Conservation (phyloP, 1,140 invertebrate genomes). For the Apolygus lucorum region DNA sequence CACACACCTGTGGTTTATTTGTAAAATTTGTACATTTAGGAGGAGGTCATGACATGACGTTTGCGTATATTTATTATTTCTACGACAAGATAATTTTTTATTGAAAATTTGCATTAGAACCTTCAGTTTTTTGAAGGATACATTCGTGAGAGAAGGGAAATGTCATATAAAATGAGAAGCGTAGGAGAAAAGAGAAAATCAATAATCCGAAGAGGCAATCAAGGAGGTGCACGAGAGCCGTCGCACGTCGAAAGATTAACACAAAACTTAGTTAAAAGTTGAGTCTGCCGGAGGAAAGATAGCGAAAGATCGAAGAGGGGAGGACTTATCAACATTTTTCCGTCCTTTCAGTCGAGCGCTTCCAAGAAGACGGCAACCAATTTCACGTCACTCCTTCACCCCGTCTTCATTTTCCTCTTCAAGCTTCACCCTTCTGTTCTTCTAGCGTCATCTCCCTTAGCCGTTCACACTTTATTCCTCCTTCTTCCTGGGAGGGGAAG, state of each 20-base stretch:
- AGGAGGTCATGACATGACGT: too few species aligned
- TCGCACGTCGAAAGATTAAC: slow-evolving; percentile 12
- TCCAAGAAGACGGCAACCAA: slow-evolving; percentile 12
- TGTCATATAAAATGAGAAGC: neutral
- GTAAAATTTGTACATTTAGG: too few species aligned
- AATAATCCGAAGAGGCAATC: neutral
- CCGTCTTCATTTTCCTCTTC: neutral
- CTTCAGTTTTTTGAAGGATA: too few species aligned
- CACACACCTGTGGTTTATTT: too few species aligned
- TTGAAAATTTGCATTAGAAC: too few species aligned
- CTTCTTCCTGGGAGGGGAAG: neutral
- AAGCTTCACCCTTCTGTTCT: neutral
- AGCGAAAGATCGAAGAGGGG: neutral
- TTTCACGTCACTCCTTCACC: neutral
- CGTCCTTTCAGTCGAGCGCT: neutral
- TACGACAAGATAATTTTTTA: too few species aligned
- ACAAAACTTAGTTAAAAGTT: slow-evolving; percentile 17
- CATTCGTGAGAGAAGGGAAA: too few species aligned
- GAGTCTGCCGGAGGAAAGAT: neutral
- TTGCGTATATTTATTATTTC: too few species aligned
- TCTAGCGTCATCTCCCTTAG: neutral
- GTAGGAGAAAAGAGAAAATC: neutral
- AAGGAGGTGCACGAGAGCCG: neutral
- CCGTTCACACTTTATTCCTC: slow-evolving; percentile 6
- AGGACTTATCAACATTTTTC: slow-evolving; percentile 10